Conservation (phyloP, 2,113 vertebrate species). For the Girardinichthys multiradiatus region DNA sequence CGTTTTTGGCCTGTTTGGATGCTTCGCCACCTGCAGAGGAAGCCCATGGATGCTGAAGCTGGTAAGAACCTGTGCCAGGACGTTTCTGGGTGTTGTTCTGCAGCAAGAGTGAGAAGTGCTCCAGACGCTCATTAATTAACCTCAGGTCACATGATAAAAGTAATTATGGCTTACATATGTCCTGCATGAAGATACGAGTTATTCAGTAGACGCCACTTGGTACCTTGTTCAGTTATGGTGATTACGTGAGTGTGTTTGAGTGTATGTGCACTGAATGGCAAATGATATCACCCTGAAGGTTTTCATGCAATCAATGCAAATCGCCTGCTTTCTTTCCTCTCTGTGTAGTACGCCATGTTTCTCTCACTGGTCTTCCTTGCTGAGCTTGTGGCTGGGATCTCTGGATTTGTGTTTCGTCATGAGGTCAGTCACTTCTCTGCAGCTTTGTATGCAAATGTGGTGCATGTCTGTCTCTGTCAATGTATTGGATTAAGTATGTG, state of each 20-base stretch:
- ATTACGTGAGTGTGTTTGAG: constrained; percentile 28
- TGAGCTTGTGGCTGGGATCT: constrained; percentile 97
- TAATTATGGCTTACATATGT: constrained; percentile 56
- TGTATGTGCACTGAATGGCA: constrained; percentile 10
- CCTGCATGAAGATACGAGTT: constrained; percentile 32
- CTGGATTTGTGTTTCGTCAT: constrained; percentile 98
- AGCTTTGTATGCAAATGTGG: background rate
- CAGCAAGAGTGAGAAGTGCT: constrained; percentile 10
- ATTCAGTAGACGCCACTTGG: constrained; percentile 33
- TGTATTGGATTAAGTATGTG: background rate
- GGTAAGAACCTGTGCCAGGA: constrained; percentile 79
- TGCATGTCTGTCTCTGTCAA: background rate
- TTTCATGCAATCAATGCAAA: constrained; percentile 60
- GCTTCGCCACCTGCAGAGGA: constrained; percentile 96
- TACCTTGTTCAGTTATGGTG: constrained; percentile 35
- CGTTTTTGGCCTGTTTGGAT: constrained; percentile 96
- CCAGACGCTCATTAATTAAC: constrained; percentile 51
- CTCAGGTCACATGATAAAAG: constrained; percentile 36
- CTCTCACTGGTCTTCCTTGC: constrained; percentile 98
- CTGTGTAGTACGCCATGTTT: constrained; percentile 96
- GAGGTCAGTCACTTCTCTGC: constrained; percentile 81
- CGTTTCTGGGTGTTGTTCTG: background rate
- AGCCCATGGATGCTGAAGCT: constrained; percentile 99
- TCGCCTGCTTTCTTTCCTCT: constrained; percentile 29
- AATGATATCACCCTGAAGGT: constrained; percentile 28